Evolutionary conservation across 2,888 invertebrate species (phyloP).

Genomic region (Suillia variegata): DNA sequence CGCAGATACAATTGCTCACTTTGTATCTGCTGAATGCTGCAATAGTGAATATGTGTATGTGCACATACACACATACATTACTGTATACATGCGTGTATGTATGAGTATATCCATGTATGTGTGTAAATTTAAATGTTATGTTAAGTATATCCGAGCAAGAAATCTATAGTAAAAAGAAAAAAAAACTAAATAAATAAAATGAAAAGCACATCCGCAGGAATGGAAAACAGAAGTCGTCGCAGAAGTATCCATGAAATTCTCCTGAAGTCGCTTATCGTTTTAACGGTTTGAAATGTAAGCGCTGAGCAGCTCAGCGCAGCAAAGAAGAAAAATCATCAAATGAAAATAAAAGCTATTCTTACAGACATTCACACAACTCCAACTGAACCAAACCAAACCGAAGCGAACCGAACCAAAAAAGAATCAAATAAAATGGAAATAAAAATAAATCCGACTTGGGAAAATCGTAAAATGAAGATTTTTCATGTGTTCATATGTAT

Average conservation of each 20-base stretch:
- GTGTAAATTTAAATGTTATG: slow-evolving; percentile 21
- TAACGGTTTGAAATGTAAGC: not conserved
- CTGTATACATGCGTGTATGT: not conserved
- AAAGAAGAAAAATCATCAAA: no score
- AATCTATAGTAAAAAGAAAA: no score
- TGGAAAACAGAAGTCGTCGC: slow-evolving; percentile 29
- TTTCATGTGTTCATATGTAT: no score
- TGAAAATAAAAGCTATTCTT: no score
- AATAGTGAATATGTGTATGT: slow-evolving; percentile 26
- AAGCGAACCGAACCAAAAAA: no score
- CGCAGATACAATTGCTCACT: slow-evolving; percentile 46
- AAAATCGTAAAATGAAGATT: slow-evolving; percentile 53
- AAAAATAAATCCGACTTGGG: slow-evolving; percentile 15
- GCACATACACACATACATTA: no score
- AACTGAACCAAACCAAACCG: no score
- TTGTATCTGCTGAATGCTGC: slow-evolving; percentile 20
- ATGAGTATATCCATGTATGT: not conserved
- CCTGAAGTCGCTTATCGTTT: not conserved
- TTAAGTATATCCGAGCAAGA: slow-evolving; percentile 35
- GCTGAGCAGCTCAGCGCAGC: not conserved
- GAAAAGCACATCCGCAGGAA: slow-evolving; percentile 38
- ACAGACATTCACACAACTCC: not conserved
- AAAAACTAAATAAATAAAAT: no score
- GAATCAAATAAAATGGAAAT: slow-evolving; percentile 8
- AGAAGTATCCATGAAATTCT: slow-evolving; percentile 33